Percentiles rank a stretch among this genome's conserved stretches.
phyloP scores from a whole-genome alignment of 2,888 invertebrate species.

The Biston stratarius region DNA sequence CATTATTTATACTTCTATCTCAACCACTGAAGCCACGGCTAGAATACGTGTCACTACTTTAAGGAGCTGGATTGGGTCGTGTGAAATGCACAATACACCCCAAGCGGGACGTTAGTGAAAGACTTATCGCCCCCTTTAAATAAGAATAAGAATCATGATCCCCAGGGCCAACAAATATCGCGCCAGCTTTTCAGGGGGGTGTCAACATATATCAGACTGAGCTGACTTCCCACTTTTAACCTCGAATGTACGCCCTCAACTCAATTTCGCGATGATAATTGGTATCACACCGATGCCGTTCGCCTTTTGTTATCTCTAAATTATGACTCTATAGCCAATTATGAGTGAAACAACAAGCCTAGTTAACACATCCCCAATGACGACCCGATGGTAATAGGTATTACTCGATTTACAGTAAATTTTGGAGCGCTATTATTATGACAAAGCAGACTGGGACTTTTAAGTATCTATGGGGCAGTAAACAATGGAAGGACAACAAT shows the following conservation, averaged over 20 bases:
- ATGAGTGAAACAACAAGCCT: slow-evolving; percentile 62
- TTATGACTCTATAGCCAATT: slow-evolving; percentile 75
- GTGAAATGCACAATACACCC: too few relatives aligned
- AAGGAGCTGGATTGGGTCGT: too few relatives aligned
- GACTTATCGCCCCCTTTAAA: too few relatives aligned
- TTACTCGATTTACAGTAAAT: slow-evolving; percentile 38
- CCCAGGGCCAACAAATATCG: too few relatives aligned
- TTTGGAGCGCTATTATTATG: slow-evolving; percentile 27
- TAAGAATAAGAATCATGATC: too few relatives aligned
- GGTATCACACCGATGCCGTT: slow-evolving; percentile 72
- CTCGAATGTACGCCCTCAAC: slow-evolving; percentile 49
- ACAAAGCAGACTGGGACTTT: slow-evolving; percentile 18
- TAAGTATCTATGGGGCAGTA: slow-evolving; percentile 17
- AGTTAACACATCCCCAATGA: slow-evolving; percentile 54
- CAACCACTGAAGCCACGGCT: too few relatives aligned
- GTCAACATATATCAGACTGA: slow-evolving; percentile 13
- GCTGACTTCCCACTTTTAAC: slow-evolving; percentile 13
- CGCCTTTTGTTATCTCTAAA: slow-evolving; percentile 74
- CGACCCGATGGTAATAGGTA: slow-evolving; percentile 45
- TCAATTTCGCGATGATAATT: slow-evolving; percentile 78
- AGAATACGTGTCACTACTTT: too few relatives aligned
- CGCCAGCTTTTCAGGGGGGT: background rate
- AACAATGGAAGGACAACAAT: slow-evolving; percentile 9
- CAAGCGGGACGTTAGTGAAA: too few relatives aligned
- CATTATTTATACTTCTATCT: too few relatives aligned